Base-by-base conservation (phyloP, 1,140 invertebrate genomes). In the Elymnias hypermnestra region DNA sequence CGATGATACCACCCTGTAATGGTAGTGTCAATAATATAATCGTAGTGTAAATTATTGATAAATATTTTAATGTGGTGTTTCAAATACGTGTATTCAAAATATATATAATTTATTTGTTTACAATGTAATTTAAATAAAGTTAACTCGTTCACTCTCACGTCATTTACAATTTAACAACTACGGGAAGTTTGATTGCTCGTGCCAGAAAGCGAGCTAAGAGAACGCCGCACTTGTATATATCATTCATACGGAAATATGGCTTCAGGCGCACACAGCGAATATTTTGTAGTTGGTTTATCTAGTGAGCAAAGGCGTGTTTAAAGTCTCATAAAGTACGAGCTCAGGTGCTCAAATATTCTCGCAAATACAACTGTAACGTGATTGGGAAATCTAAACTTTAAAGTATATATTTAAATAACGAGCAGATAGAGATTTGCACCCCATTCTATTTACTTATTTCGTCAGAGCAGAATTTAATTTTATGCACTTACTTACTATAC, bases 331-430 rank as follows among this genome's bases (percentile, higher is more conserved):
- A 67, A 77, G 73, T 81, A 66, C 63, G 72, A 59, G 74, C 74
- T 73, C 81, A 84, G 81, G 81, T 84, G 81, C 70, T 74, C 66
- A 54, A 76, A 84, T 82, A 84, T 78, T 76, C 75, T 60, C 66
- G 64, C 77, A 77, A 82, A 84, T 84, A 83, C 68, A 74, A 83
- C n/a, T n/a, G 66, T 70, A 77, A 84, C 81, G 77, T 84, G 81
- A 79, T 78, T 74, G 64, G 77, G 74, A 79, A 83, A 71, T 68
- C 58, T 49, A 72, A 83, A 1, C 9, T 6, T 13, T 12, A 9
- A 26, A 26, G 8, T 26, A 9, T 3, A 12, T 29, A 4, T 13
- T n/a, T n/a, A n/a, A n/a, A n/a, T n/a, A n/a, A n/a, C n/a, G n/a
- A n/a, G n/a, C n/a, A n/a, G n/a, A n/a, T n/a, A n/a, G n/a, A n/a